Evolutionary conservation across 2,797 vertebrate genomes (phyloP).

Genomic region (Cossypha niveicapilla): DNA sequence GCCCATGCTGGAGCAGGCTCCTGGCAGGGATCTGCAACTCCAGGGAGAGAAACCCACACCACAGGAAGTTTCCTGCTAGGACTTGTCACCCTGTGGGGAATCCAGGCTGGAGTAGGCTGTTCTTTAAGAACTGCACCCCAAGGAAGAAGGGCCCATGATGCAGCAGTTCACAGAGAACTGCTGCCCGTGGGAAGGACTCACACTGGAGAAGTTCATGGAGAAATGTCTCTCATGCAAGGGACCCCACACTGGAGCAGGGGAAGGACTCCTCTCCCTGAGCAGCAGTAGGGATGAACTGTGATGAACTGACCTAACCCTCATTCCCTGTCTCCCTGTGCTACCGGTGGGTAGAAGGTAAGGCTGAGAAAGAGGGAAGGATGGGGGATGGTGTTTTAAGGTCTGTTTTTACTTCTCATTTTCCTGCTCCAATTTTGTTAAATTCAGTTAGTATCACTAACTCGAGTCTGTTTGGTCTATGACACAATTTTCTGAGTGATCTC

Average conservation of each 20-base stretch:
- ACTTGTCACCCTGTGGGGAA: neutral
- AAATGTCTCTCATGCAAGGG: neutral
- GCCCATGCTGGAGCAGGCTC: neutral
- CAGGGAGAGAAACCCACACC: too few relatives aligned
- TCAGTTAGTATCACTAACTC: neutral
- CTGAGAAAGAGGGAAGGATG: neutral
- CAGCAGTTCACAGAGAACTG: neutral
- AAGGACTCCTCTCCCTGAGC: neutral
- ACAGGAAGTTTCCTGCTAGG: neutral
- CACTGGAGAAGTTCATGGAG: neutral
- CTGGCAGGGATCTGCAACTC: neutral
- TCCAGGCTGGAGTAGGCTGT: neutral
- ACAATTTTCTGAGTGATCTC: neutral
- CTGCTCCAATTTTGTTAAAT: neutral
- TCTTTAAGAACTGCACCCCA: neutral
- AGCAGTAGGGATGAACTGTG: neutral
- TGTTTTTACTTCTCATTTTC: neutral
- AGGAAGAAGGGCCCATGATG: neutral
- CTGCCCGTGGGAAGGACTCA: fast-evolving
- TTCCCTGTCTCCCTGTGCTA: neutral
- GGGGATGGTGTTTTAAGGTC: neutral
- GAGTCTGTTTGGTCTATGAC: neutral
- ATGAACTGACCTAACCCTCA: neutral
- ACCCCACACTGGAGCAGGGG: neutral
- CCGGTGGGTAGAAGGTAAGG: neutral